These are phyloP conservation scores for Forbesichthys agassizii DNA, from an alignment of 2,113 vertebrate genomes.

Conservation along the genomic window DNA sequence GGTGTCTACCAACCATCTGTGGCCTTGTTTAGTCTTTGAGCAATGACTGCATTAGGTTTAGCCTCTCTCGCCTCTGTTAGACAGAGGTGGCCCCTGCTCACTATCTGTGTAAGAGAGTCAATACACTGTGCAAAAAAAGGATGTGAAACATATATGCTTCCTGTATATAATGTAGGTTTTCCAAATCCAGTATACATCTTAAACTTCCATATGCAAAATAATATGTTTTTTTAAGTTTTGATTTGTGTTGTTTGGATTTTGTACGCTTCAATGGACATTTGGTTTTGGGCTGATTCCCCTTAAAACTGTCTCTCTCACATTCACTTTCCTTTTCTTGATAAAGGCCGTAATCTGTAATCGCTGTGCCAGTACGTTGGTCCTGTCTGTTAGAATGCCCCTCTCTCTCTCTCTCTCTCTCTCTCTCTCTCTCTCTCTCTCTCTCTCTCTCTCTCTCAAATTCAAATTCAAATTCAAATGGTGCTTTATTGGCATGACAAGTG, in stretches of 20 bases:
- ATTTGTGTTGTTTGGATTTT: neutral
- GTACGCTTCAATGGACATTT: slow-evolving; percentile 43
- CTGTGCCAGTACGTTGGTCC: too few relatives aligned
- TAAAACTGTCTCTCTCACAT: slow-evolving; percentile 20
- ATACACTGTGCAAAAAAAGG: slow-evolving; percentile 1
- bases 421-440: too few relatives aligned
- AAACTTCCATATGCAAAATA: slow-evolving; percentile 45
- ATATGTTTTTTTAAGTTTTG: slow-evolving; percentile 9
- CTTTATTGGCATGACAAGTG: too few relatives aligned
- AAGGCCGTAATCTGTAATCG: slow-evolving; percentile 9
- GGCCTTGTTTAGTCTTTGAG: neutral
- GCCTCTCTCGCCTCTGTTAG: slow-evolving; percentile 26
- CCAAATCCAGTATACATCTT: slow-evolving; percentile 11
- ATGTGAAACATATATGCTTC: slow-evolving; percentile 4
- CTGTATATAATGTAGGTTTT: slow-evolving; percentile 15
- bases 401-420: too few relatives aligned
- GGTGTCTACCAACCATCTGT: slow-evolving; percentile 1
- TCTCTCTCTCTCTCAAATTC: too few relatives aligned
- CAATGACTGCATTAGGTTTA: neutral
- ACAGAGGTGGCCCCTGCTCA: slow-evolving; percentile 2
- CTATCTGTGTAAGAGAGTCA: slow-evolving; percentile 6
- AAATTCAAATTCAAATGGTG: too few relatives aligned
- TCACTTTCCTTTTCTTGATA: slow-evolving; percentile 34
- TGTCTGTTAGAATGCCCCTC: too few relatives aligned
- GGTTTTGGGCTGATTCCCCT: slow-evolving; percentile 38